phyloP scores from a whole-genome alignment of 2,888 invertebrate species.

The Creontiades dilutus region DNA sequence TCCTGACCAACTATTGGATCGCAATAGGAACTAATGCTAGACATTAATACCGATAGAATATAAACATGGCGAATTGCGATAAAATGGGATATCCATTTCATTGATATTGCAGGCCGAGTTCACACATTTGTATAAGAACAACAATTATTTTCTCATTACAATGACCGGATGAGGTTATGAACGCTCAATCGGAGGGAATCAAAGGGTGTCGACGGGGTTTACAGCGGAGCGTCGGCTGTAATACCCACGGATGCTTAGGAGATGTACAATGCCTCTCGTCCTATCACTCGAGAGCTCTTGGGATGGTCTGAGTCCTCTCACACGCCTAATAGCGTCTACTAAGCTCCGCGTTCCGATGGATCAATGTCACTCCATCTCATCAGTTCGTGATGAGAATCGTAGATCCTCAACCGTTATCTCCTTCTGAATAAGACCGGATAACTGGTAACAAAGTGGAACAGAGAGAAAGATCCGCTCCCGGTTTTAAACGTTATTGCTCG shows the following conservation, averaged over 20 bases:
- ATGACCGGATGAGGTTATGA: not conserved
- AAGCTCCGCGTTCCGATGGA: constrained; percentile 42
- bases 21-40: no score
- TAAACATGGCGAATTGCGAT: no score
- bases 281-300: constrained; percentile 22
- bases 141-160: no score
- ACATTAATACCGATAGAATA: no score
- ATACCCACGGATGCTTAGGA: not conserved
- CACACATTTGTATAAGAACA: no score
- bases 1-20: no score
- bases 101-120: no score
- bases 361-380: constrained; percentile 30
- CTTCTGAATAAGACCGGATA: not conserved
- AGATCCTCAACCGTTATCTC: not conserved
- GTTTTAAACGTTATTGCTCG: no score
- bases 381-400: constrained; percentile 31
- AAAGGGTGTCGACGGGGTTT: not conserved
- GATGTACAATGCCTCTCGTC: not conserved
- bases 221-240: not conserved
- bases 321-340: constrained; percentile 41
- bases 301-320: constrained; percentile 4
- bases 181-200: not conserved
- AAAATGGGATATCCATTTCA: no score
- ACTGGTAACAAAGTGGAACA: not conserved
- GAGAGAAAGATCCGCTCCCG: not conserved